Conservation (phyloP, 2,888 invertebrate species). For the Heliconius ismenius region DNA sequence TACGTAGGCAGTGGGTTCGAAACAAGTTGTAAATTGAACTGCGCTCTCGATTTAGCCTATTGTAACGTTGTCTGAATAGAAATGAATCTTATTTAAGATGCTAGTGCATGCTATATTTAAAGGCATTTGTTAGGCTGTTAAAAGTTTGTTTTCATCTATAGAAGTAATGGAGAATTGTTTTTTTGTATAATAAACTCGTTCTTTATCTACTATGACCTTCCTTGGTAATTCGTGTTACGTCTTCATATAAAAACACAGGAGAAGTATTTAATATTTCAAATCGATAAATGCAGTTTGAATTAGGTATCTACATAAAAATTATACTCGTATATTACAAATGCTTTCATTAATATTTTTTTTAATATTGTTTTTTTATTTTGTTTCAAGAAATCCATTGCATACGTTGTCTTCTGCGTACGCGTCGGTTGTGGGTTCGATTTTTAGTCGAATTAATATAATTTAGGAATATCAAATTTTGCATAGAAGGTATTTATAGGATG, state of each 20-base stretch:
- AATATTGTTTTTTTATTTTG: too few relatives aligned
- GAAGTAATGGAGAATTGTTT: neutral
- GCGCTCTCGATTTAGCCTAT: conserved; percentile 27
- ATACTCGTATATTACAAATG: too few relatives aligned
- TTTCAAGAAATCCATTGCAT: too few relatives aligned
- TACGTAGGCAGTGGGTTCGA: neutral
- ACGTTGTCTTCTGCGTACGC: too few relatives aligned
- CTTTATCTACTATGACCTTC: neutral
- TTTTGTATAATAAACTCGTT: neutral
- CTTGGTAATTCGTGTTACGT: neutral
- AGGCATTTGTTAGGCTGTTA: neutral
- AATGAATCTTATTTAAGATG: conserved; percentile 20
- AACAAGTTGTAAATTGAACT: conserved; percentile 25
- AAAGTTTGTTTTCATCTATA: neutral
- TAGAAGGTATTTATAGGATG: too few relatives aligned
- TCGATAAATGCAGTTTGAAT: neutral
- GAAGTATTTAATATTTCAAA: neutral
- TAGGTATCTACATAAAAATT: neutral
- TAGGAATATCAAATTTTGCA: too few relatives aligned
- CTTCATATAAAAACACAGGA: neutral
- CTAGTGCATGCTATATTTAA: conserved; percentile 20
- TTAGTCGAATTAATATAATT: too few relatives aligned
- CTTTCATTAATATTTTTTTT: too few relatives aligned
- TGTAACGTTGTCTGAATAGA: conserved; percentile 22
- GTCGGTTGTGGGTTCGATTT: too few relatives aligned